A percentile compares a stretch with the other conserved stretches of the same genome.
These are phyloP conservation scores for Steatornis caripensis DNA, from an alignment of 2,113 vertebrate species.

Conservation along the genomic window DNA sequence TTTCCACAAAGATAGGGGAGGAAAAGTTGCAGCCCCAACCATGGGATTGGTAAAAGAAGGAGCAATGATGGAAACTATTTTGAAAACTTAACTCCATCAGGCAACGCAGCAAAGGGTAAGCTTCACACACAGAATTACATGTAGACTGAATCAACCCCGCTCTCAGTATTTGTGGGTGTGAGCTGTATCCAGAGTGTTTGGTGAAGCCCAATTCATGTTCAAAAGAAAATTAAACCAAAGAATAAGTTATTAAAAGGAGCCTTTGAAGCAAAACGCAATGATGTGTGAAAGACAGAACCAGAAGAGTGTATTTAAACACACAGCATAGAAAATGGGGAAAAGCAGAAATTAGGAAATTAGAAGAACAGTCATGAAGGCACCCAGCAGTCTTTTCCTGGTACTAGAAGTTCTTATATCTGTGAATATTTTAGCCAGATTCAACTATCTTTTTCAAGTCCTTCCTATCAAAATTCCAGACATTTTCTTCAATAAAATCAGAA, in stretches of 20 bases:
- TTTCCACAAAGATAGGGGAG: background rate
- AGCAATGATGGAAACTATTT: background rate
- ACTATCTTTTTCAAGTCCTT: conserved; percentile 67
- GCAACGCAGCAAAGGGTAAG: background rate
- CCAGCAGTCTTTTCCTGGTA: conserved; percentile 58
- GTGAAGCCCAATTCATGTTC: conserved; percentile 73
- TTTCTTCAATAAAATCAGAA: conserved; percentile 66
- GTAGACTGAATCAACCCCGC: background rate
- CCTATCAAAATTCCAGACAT: conserved; percentile 68
- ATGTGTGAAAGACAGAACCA: conserved; percentile 74
- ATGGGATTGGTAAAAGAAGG: background rate
- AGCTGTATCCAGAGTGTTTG: conserved; percentile 51
- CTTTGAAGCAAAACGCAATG: conserved; percentile 75
- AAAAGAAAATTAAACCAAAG: conserved; percentile 72
- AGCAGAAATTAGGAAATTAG: conserved; percentile 70
- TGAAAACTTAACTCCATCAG: conserved; percentile 28
- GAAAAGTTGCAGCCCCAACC: background rate
- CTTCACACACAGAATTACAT: background rate
- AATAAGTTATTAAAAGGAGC: conserved; percentile 72
- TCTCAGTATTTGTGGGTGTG: conserved; percentile 37
- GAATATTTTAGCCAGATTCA: conserved; percentile 69
- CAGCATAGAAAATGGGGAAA: conserved; percentile 54
- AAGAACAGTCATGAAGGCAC: conserved; percentile 65
- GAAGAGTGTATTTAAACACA: conserved; percentile 75
- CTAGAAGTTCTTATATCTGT: conserved; percentile 57